Evolutionary conservation across 2,797 vertebrate genomes (phyloP).

Genomic region (Crenuchus spilurus): DNA sequence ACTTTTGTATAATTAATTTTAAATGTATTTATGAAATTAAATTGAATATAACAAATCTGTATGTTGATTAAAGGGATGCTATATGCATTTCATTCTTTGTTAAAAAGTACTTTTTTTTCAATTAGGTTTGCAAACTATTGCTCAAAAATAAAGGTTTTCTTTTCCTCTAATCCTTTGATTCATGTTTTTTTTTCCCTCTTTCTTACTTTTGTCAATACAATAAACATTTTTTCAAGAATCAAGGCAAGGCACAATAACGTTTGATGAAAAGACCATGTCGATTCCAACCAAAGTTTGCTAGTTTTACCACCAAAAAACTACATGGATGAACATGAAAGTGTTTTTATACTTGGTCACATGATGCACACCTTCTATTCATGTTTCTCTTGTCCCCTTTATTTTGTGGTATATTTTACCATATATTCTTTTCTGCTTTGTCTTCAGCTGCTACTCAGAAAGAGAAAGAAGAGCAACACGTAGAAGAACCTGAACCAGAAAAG

Average conservation of each 20-base stretch:
- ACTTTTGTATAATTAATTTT: too few relatives aligned
- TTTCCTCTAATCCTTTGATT: not conserved
- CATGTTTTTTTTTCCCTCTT: not conserved
- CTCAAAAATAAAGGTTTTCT: conserved; percentile 22
- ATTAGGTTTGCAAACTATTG: too few relatives aligned
- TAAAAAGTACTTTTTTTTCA: not conserved
- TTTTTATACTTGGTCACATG: not conserved
- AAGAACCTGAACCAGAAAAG: conserved; percentile 70
- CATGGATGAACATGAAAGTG: not conserved
- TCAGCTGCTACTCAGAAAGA: conserved; percentile 67
- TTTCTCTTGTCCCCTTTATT: not conserved
- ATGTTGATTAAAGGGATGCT: too few relatives aligned
- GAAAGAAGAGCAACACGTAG: conserved; percentile 61
- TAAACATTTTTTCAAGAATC: not conserved
- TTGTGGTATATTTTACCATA: not conserved
- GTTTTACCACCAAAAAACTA: not conserved
- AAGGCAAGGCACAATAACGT: conserved; percentile 53
- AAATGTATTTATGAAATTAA: too few relatives aligned
- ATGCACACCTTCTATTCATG: not conserved
- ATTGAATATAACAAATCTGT: too few relatives aligned
- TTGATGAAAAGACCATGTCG: not conserved
- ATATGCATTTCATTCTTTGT: not conserved
- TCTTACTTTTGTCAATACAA: not conserved
- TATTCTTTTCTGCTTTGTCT: not conserved
- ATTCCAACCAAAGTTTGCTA: not conserved